Conservation (phyloP, 2,888 invertebrate species). For the Acrocera orbiculus region DNA sequence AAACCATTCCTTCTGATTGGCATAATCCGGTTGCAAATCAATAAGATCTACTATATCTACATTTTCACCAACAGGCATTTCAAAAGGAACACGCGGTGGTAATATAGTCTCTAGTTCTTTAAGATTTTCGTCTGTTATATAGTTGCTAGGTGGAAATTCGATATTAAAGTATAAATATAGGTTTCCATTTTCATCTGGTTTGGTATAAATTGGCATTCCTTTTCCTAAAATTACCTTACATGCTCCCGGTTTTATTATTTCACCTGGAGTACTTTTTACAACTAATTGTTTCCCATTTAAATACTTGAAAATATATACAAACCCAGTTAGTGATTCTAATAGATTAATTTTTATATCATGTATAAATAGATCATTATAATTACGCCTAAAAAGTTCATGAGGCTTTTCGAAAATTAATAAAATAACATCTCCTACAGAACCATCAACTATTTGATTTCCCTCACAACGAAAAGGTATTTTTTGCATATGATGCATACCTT, state of each 20-base stretch:
- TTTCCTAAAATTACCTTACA: slow-evolving; percentile 63
- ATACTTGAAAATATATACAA: slow-evolving; percentile 67
- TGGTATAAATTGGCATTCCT: slow-evolving; percentile 79
- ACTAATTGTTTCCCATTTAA: slow-evolving; percentile 73
- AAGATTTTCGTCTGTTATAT: slow-evolving; percentile 47
- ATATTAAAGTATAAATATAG: slow-evolving; percentile 75
- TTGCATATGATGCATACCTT: slow-evolving; percentile 74
- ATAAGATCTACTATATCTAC: slow-evolving; percentile 73
- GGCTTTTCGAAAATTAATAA: slow-evolving; percentile 67
- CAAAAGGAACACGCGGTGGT: slow-evolving; percentile 51
- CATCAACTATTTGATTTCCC: slow-evolving; percentile 77
- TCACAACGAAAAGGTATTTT: slow-evolving; percentile 74
- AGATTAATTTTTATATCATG: slow-evolving; percentile 52
- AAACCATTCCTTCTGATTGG: too few relatives aligned
- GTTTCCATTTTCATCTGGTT: slow-evolving; percentile 74
- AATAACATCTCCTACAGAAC: slow-evolving; percentile 76
- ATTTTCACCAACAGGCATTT: slow-evolving; percentile 58
- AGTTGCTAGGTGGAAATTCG: slow-evolving; percentile 66
- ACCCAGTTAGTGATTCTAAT: slow-evolving; percentile 83
- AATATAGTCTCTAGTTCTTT: slow-evolving; percentile 55
- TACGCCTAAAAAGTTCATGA: slow-evolving; percentile 63
- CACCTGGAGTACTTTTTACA: slow-evolving; percentile 59
- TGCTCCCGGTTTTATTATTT: slow-evolving; percentile 67
- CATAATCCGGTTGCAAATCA: slow-evolving; percentile 54
- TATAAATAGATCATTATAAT: slow-evolving; percentile 55